phyloP scores from a whole-genome alignment of 2,113 vertebrate species.

The Plecotus auritus region DNA sequence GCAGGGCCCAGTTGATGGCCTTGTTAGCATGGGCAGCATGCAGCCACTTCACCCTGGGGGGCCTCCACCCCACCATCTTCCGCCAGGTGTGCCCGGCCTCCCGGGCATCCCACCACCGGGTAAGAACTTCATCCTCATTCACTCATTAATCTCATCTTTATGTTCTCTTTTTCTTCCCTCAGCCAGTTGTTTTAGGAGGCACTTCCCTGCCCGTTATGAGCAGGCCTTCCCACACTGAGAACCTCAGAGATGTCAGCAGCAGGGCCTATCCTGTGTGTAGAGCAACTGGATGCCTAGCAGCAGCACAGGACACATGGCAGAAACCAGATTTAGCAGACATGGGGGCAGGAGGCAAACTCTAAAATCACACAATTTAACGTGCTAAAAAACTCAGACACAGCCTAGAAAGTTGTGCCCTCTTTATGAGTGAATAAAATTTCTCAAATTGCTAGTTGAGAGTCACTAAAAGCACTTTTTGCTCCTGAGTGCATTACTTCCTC shows the following conservation, averaged over 20 bases:
- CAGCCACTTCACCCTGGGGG: slow-evolving; percentile 93
- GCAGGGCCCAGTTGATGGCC: slow-evolving; percentile 92
- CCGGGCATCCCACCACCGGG: slow-evolving; percentile 91
- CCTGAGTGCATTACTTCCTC: neutral
- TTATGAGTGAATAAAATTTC: neutral
- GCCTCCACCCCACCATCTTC: slow-evolving; percentile 91
- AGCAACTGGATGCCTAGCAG: slow-evolving; percentile 19
- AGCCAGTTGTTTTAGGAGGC: slow-evolving; percentile 83
- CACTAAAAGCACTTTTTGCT: slow-evolving; percentile 7
- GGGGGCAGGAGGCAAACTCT: neutral
- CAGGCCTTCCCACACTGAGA: slow-evolving; percentile 52
- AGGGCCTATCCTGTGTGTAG: neutral
- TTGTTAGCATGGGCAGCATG: slow-evolving; percentile 96
- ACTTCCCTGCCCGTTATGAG: slow-evolving; percentile 79
- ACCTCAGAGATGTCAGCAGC: neutral
- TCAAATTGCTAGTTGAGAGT: neutral
- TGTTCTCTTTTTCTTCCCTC: slow-evolving; percentile 85
- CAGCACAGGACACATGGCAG: neutral
- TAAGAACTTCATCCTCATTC: slow-evolving; percentile 91
- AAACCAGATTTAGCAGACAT: slow-evolving; percentile 7
- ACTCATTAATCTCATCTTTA: slow-evolving; percentile 80
- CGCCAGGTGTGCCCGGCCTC: slow-evolving; percentile 89
- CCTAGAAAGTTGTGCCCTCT: neutral
- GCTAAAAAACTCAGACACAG: neutral
- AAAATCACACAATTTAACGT: neutral